phyloP scores from a whole-genome alignment of 2,888 invertebrate species.

The Coleophora deauratella region DNA sequence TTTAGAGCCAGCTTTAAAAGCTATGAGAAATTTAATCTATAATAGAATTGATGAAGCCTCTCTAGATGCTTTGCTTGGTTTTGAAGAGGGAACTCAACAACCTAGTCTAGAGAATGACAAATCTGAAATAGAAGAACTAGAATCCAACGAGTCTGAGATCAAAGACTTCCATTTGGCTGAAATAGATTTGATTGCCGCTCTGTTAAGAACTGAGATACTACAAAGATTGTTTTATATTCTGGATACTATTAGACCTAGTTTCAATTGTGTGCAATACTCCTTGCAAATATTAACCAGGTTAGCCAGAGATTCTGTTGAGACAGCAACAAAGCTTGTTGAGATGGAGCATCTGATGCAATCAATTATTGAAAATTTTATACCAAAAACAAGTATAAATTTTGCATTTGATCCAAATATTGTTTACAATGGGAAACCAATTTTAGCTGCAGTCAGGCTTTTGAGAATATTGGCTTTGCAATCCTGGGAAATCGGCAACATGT shows the following conservation, averaged over 20 bases:
- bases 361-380: slow-evolving; percentile 76
- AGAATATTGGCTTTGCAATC: slow-evolving; percentile 80
- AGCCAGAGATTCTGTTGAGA: slow-evolving; percentile 82
- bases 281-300: slow-evolving; percentile 87
- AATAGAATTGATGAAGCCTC: slow-evolving; percentile 86
- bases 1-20: slow-evolving; percentile 83
- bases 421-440: slow-evolving; percentile 78
- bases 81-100: slow-evolving; percentile 77
- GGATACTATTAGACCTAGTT: slow-evolving; percentile 78
- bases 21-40: slow-evolving; percentile 82
- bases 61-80: slow-evolving; percentile 79
- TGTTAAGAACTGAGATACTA: slow-evolving; percentile 83
- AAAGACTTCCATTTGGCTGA: slow-evolving; percentile 92
- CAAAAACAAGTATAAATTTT: slow-evolving; percentile 48
- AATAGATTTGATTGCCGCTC: slow-evolving; percentile 83
- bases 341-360: slow-evolving; percentile 77
- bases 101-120: slow-evolving; percentile 73
- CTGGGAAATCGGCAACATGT: slow-evolving; percentile 60
- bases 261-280: slow-evolving; percentile 81
- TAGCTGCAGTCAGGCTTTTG: slow-evolving; percentile 81
- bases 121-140: slow-evolving; percentile 70
- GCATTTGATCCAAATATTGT: slow-evolving; percentile 53
- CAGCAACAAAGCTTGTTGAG: slow-evolving; percentile 76
- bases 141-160: slow-evolving; percentile 74
- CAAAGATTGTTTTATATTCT: slow-evolving; percentile 85